phyloP scores from a whole-genome alignment of 1,140 invertebrate genomes.

The Microvelia longipes region DNA sequence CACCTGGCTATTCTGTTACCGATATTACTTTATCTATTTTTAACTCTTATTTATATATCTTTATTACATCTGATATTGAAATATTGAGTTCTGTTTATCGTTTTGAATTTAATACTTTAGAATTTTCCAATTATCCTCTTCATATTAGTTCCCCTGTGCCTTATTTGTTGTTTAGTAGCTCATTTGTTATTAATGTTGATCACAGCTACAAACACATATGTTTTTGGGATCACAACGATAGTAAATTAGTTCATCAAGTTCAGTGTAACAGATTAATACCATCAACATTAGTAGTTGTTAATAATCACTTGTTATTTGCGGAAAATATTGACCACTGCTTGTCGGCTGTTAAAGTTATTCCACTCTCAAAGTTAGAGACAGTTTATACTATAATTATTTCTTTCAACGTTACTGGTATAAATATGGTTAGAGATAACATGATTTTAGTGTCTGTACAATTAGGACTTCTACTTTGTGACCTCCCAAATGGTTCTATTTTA shows the following conservation, averaged over 20 bases:
- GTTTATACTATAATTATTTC: neutral
- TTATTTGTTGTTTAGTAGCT: conserved; percentile 5
- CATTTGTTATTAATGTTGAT: conserved; percentile 9
- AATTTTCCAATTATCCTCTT: conserved; percentile 4
- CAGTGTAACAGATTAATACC: conserved; percentile 3
- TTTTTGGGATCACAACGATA: conserved; percentile 5
- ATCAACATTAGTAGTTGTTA: neutral
- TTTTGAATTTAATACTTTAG: conserved; percentile 9
- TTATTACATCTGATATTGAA: neutral
- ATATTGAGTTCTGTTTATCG: conserved; percentile 10
- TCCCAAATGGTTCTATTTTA: neutral
- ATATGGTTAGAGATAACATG: conserved; percentile 2
- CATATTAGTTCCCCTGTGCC: conserved; percentile 7
- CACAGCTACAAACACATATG: neutral
- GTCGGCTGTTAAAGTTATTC: conserved; percentile 1
- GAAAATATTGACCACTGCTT: neutral
- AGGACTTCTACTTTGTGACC: conserved; percentile 2
- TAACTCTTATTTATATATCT: conserved; percentile 2
- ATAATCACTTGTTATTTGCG: conserved; percentile 2
- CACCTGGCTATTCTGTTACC: conserved; percentile 1
- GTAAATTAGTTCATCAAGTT: neutral
- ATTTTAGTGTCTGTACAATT: conserved; percentile 6
- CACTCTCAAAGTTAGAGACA: neutral
- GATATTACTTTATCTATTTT: conserved; percentile 5
- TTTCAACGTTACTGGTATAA: conserved; percentile 6